Evolutionary conservation across 2,113 vertebrate species (phyloP).

Genomic region (Petrocephalus microphthalmus): DNA sequence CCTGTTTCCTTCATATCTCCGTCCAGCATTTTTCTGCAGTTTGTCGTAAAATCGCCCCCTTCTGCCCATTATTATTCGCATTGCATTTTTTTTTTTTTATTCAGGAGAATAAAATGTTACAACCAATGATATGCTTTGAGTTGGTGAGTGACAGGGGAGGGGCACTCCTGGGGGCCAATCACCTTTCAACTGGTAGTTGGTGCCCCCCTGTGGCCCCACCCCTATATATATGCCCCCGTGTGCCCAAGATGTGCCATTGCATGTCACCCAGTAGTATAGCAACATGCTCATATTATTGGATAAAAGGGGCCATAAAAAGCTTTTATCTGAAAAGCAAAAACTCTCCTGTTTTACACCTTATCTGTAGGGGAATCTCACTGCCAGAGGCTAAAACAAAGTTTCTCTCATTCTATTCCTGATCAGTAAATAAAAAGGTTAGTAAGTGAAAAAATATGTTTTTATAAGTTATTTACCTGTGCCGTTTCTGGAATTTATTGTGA

Average conservation of each 20-base stretch:
- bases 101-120: not conserved
- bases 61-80: not conserved
- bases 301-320: not conserved
- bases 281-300: not conserved
- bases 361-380: not conserved
- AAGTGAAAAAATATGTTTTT: not conserved
- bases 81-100: not conserved
- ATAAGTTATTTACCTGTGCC: not conserved
- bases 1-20: not conserved
- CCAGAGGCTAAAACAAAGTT: not conserved
- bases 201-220: not conserved
- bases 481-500: not conserved
- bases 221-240: not conserved
- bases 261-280: not conserved
- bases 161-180: not conserved
- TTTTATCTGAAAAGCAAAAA: not conserved
- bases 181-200: not conserved
- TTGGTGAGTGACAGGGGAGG: not conserved
- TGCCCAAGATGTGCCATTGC: not conserved
- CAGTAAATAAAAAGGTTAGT: not conserved
- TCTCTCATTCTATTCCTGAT: not conserved
- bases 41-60: not conserved
- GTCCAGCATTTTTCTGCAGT: not conserved
- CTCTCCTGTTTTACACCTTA: not conserved
- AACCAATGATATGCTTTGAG: not conserved